Percentiles rank a stretch among this genome's conserved stretches.
Conservation (phyloP, 2,113 vertebrate genomes). For the Nymphicus hollandicus region DNA sequence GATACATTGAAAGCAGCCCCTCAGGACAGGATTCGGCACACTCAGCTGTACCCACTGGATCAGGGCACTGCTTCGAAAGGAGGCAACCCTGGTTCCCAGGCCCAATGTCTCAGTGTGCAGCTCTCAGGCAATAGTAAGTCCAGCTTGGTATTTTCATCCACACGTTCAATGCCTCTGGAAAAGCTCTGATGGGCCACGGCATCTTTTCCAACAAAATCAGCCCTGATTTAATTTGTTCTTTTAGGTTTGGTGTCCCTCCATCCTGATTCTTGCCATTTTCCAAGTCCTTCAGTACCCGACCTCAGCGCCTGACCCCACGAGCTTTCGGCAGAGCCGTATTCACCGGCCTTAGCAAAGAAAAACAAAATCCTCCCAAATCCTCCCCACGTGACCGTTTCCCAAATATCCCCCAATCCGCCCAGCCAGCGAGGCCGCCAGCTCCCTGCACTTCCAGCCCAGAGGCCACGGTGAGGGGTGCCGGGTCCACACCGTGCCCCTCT, state of each 20-base stretch:
- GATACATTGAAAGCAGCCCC: neutral
- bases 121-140: neutral
- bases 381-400: accelerated
- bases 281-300: neutral
- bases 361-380: neutral
- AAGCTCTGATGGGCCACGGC: neutral
- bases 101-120: accelerated
- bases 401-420: accelerated
- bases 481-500: neutral
- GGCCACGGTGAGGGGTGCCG: neutral
- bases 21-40: accelerated
- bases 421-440: accelerated
- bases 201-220: neutral
- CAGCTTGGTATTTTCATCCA: neutral
- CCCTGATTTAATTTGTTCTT: neutral
- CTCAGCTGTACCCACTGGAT: neutral
- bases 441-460: neutral
- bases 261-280: neutral
- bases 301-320: accelerated
- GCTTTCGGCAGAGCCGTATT: neutral
- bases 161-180: accelerated
- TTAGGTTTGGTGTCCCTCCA: neutral
- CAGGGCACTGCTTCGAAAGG: neutral
- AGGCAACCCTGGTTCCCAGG: neutral
- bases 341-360: neutral